These are phyloP conservation scores for Holocentrus rufus DNA, from an alignment of 2,797 vertebrate genomes.

Conservation along the genomic window DNA sequence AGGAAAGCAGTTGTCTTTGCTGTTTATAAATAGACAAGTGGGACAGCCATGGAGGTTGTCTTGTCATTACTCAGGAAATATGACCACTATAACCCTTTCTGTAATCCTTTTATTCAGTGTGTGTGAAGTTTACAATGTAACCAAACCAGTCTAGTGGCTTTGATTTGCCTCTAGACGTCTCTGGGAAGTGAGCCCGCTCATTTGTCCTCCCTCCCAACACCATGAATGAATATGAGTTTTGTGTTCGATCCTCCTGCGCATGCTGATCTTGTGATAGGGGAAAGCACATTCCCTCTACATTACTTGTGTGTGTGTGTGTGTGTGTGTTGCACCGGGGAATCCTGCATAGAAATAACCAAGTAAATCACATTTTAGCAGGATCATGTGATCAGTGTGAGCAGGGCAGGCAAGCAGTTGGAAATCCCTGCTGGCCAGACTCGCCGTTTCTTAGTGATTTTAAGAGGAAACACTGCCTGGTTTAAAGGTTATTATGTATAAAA, in stretches of 20 bases:
- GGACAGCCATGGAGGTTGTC: too few relatives aligned
- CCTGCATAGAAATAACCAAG: constrained; percentile 48
- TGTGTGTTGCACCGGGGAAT: constrained; percentile 45
- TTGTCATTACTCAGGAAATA: too few relatives aligned
- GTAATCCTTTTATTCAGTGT: too few relatives aligned
- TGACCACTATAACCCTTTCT: too few relatives aligned
- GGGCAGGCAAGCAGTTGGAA: constrained; percentile 32
- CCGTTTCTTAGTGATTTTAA: constrained; percentile 17
- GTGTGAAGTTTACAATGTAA: too few relatives aligned
- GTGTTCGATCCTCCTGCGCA: constrained; percentile 52
- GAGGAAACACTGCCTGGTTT: background rate
- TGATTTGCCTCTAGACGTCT: background rate
- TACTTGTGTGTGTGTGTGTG: constrained; percentile 44
- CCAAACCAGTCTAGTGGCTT: too few relatives aligned
- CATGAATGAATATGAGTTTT: constrained; percentile 50
- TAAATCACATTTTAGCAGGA: constrained; percentile 62
- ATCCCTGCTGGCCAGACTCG: constrained; percentile 26
- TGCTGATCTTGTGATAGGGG: constrained; percentile 65
- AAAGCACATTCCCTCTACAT: constrained; percentile 63
- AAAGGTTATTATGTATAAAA: background rate
- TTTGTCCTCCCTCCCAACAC: constrained; percentile 11
- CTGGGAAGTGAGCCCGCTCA: background rate
- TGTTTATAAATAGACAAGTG: too few relatives aligned
- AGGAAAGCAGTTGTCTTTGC: too few relatives aligned
- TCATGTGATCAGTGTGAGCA: constrained; percentile 63